Conservation (phyloP, 1,140 invertebrate species). For the Bombus waltoni region DNA sequence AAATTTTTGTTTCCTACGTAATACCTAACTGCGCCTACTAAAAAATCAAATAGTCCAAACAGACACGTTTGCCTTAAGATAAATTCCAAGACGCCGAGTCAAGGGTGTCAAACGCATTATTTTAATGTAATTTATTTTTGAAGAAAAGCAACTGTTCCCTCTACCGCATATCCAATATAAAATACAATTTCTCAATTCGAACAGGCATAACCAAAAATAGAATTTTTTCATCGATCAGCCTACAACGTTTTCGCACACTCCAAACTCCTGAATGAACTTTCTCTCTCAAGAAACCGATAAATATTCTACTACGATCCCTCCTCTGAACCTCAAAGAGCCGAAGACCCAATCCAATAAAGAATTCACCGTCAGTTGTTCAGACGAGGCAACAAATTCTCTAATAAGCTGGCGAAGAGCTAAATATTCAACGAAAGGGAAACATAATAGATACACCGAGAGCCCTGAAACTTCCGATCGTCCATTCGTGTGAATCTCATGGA, state of each 20-base stretch:
- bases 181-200: background rate
- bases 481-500: background rate
- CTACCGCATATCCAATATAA: background rate
- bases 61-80: too few relatives aligned
- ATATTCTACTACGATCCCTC: background rate
- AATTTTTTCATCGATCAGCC: background rate
- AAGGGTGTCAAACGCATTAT: too few relatives aligned
- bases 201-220: background rate
- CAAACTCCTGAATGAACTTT: background rate
- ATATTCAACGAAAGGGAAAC: slow-evolving; percentile 13
- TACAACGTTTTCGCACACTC: too few relatives aligned
- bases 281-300: background rate
- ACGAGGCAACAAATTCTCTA: slow-evolving; percentile 9
- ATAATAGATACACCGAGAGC: too few relatives aligned
- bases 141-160: background rate
- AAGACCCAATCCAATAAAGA: background rate
- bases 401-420: background rate
- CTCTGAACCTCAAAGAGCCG: background rate
- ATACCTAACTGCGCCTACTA: too few relatives aligned
- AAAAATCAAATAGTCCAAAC: too few relatives aligned
- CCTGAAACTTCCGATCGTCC: background rate
- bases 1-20: too few relatives aligned
- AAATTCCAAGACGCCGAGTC: too few relatives aligned
- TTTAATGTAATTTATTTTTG: too few relatives aligned
- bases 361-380: background rate